Conservation (phyloP, 1,140 invertebrate species). For the Bombyx mori region DNA sequence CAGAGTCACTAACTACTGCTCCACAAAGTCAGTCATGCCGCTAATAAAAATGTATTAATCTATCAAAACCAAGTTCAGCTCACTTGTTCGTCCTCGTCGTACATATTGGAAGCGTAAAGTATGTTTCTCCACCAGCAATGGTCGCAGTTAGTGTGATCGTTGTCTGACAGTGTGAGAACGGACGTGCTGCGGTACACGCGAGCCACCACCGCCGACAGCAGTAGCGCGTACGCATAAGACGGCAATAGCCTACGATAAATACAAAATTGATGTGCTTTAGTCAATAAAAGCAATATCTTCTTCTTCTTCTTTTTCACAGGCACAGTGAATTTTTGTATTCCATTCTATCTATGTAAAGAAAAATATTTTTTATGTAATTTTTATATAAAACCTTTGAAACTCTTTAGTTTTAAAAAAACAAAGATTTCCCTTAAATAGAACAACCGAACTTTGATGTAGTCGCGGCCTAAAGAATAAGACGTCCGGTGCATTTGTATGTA, state of each 20-base stretch:
- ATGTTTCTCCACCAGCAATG: conserved; percentile 51
- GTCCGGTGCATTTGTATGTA: too few species aligned
- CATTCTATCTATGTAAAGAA: too few species aligned
- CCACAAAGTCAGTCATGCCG: too few species aligned
- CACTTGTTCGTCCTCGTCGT: conserved; percentile 37
- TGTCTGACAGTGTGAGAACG: conserved; percentile 29
- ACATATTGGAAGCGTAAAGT: conserved; percentile 43
- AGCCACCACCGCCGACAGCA: conserved; percentile 30
- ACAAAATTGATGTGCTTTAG: neutral
- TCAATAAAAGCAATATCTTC: neutral
- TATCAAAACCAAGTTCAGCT: neutral
- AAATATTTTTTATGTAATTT: too few species aligned
- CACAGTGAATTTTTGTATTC: too few species aligned
- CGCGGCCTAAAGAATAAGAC: too few species aligned
- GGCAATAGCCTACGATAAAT: conserved; percentile 34
- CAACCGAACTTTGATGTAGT: too few species aligned
- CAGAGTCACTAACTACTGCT: too few species aligned
- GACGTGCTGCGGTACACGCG: conserved; percentile 29
- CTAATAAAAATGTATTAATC: too few species aligned
- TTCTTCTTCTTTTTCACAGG: neutral
- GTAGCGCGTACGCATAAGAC: conserved; percentile 41
- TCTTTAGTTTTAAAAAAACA: too few species aligned
- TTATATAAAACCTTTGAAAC: too few species aligned
- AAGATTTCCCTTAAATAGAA: too few species aligned
- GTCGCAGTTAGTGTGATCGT: conserved; percentile 35